phyloP scores from a whole-genome alignment of 2,113 vertebrate genomes.

The Myrmophylax atrothorax region DNA sequence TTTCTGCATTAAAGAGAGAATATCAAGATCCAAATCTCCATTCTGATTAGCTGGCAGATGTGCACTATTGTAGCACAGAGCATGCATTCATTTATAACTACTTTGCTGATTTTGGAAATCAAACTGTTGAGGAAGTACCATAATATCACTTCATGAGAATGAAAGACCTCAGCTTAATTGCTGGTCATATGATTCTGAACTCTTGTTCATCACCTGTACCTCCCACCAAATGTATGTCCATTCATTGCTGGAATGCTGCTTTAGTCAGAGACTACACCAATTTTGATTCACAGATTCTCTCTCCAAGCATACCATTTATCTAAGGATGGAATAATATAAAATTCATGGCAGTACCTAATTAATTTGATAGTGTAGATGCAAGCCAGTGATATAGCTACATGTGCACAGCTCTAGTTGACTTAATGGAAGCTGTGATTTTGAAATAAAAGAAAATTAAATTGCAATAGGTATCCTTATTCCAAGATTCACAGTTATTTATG shows the following conservation, averaged over 20 bases:
- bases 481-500: background rate
- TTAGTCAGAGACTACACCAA: background rate
- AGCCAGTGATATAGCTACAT: background rate
- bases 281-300: background rate
- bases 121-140: background rate
- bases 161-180: background rate
- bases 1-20: constrained; percentile 27
- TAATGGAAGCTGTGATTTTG: background rate
- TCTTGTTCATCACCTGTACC: background rate
- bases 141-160: background rate
- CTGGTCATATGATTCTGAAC: background rate
- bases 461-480: background rate
- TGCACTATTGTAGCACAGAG: background rate
- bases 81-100: background rate
- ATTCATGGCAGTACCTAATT: background rate
- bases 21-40: constrained; percentile 18
- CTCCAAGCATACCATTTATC: background rate
- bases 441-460: background rate
- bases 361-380: background rate
- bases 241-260: background rate
- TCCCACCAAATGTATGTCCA: background rate
- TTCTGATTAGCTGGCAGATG: constrained; percentile 26
- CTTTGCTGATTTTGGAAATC: background rate
- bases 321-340: background rate
- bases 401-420: background rate